Conservation (phyloP, 2,888 invertebrate species). For the Drosophila parthenogenetica region DNA sequence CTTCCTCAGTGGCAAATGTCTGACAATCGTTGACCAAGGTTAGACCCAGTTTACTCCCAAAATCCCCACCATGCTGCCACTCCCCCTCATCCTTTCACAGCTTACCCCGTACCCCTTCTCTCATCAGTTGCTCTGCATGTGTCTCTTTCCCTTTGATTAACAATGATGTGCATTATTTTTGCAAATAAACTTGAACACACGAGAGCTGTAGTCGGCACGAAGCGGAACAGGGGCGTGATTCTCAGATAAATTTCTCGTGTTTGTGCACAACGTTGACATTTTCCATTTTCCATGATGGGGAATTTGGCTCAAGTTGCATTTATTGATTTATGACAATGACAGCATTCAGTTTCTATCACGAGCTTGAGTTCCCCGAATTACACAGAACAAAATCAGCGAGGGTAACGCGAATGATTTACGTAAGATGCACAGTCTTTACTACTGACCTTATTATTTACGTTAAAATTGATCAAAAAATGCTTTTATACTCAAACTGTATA, state of each 20-base stretch:
- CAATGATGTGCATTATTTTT: slow-evolving; percentile 80
- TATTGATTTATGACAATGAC: slow-evolving; percentile 72
- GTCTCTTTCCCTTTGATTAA: slow-evolving; percentile 66
- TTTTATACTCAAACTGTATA: too few relatives aligned
- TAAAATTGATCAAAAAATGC: too few relatives aligned
- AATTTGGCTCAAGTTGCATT: slow-evolving; percentile 70
- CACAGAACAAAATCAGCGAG: background rate
- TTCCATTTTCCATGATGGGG: slow-evolving; percentile 47
- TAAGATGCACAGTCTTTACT: too few relatives aligned
- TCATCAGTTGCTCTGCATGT: background rate
- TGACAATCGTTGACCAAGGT: slow-evolving; percentile 68
- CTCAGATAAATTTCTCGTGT: slow-evolving; percentile 23
- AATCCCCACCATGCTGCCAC: background rate
- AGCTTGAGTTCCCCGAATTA: slow-evolving; percentile 30
- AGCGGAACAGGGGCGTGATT: background rate
- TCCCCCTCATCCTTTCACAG: background rate
- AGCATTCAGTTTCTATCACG: slow-evolving; percentile 62
- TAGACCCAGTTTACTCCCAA: slow-evolving; percentile 9
- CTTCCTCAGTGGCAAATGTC: slow-evolving; percentile 57
- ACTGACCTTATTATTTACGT: background rate
- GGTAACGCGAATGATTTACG: background rate
- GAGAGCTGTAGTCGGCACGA: background rate
- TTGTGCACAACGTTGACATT: slow-evolving; percentile 57
- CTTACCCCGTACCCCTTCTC: background rate
- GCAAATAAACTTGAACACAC: slow-evolving; percentile 64